Percentiles rank a stretch among this genome's conserved stretches.
Evolutionary conservation across 1,140 invertebrate genomes (phyloP).

Genomic region (Scylla paramamosain): DNA sequence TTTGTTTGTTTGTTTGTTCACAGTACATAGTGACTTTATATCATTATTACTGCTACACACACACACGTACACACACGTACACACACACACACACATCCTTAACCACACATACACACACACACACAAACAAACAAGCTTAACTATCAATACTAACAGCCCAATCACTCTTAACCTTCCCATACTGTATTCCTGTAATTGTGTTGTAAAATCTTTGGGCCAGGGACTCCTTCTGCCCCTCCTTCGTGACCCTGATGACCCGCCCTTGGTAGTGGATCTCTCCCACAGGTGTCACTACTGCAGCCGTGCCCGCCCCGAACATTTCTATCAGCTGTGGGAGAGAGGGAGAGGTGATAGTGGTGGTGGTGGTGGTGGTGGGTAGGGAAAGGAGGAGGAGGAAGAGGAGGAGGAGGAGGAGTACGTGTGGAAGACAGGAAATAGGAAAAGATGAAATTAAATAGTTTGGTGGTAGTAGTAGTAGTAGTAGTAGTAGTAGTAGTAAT

Average conservation of each 20-base stretch:
- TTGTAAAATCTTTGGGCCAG: conserved; percentile 84
- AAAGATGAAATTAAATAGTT: not conserved
- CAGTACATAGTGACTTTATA: too few species aligned
- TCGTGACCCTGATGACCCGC: conserved; percentile 86
- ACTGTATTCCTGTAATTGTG: conserved; percentile 91
- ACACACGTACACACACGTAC: too few species aligned
- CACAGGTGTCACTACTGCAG: conserved; percentile 94
- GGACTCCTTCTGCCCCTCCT: conserved; percentile 83
- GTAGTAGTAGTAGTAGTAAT: not conserved
- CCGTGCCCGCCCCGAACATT: conserved; percentile 97
- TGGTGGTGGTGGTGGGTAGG: not conserved
- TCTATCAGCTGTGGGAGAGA: conserved; percentile 89
- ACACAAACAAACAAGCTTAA: conserved; percentile 39
- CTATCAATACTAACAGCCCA: conserved; percentile 83
- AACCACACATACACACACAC: not conserved
- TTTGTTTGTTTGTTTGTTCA: too few species aligned
- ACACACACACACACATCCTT: not conserved
- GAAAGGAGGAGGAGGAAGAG: too few species aligned
- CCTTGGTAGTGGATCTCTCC: conserved; percentile 88
- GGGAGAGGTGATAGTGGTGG: not conserved
- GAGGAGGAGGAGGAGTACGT: not conserved
- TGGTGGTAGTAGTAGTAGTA: not conserved
- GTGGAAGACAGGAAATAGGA: not conserved
- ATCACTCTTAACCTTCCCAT: conserved; percentile 88
- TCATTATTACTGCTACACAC: too few species aligned